phyloP scores from a whole-genome alignment of 2,797 vertebrate species.

The Serranus cabrilla region DNA sequence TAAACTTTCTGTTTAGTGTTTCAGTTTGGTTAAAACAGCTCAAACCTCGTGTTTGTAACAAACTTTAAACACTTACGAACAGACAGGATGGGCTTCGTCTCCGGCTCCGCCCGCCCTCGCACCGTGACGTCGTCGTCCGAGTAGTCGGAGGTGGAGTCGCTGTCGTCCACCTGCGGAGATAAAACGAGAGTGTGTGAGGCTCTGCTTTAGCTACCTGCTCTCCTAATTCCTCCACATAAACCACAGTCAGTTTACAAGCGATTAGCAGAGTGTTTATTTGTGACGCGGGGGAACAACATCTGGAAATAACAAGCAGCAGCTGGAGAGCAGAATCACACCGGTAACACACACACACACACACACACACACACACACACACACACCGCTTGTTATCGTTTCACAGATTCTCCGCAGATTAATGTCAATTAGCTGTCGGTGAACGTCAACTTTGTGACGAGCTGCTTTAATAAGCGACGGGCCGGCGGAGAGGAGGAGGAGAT shows the following conservation, averaged over 20 bases:
- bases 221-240: conserved; percentile 33
- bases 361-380: background rate
- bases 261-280: conserved; percentile 42
- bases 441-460: conserved; percentile 25
- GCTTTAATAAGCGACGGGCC: conserved; percentile 27
- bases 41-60: background rate
- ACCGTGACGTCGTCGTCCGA: conserved; percentile 90
- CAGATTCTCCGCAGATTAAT: conserved; percentile 41
- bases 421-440: conserved; percentile 37
- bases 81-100: conserved; percentile 94
- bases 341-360: no score
- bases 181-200: background rate
- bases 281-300: conserved; percentile 50
- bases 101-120: conserved; percentile 87
- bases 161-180: conserved; percentile 82
- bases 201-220: conserved; percentile 4
- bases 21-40: background rate
- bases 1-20: no score
- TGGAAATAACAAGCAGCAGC: conserved; percentile 68
- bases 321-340: conserved; percentile 38
- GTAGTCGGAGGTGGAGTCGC: conserved; percentile 89
- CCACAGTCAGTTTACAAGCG: conserved; percentile 43
- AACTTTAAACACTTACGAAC: conserved; percentile 89
- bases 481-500: conserved; percentile 5
- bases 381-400: conserved; percentile 33